phyloP scores from a whole-genome alignment of 1,140 invertebrate genomes.

The Drosophila suzukii region DNA sequence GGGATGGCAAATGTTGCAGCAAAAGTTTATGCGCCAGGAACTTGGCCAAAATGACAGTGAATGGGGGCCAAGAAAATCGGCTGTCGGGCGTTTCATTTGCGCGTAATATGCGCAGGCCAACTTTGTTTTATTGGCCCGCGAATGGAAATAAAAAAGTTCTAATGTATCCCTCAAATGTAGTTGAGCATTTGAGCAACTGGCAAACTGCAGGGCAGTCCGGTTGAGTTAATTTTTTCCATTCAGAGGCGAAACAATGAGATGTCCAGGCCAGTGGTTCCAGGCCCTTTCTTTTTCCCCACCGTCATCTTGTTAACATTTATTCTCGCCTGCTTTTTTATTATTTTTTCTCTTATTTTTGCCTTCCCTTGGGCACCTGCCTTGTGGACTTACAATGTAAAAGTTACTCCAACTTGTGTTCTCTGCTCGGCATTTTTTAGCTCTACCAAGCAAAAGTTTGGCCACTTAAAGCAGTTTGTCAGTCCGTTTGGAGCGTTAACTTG shows the following conservation, averaged over 20 bases:
- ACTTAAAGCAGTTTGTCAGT: constrained; percentile 69
- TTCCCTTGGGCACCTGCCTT: constrained; percentile 37
- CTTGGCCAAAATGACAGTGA: constrained; percentile 75
- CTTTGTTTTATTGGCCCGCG: constrained; percentile 54
- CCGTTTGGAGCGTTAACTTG: constrained; percentile 55
- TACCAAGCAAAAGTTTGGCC: constrained; percentile 38
- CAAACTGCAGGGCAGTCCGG: not conserved
- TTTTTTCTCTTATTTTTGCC: not conserved
- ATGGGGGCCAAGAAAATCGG: constrained; percentile 20
- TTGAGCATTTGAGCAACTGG: constrained; percentile 1
- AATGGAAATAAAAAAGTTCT: constrained; percentile 50
- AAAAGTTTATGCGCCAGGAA: constrained; percentile 79
- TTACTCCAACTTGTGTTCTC: constrained; percentile 56
- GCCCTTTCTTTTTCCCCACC: constrained; percentile 11
- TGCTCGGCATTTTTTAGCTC: constrained; percentile 37
- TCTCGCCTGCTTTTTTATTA: constrained; percentile 39
- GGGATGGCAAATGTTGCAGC: constrained; percentile 75
- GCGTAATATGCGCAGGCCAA: constrained; percentile 51
- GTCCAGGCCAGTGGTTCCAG: constrained; percentile 8
- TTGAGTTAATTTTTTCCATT: constrained; percentile 49
- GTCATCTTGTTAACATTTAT: constrained; percentile 79
- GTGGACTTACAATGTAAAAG: constrained; percentile 63
- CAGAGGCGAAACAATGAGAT: constrained; percentile 38
- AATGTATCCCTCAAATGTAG: constrained; percentile 19
- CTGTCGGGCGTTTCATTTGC: constrained; percentile 52